phyloP scores from a whole-genome alignment of 2,113 vertebrate species.

The Otocyon megalotis region DNA sequence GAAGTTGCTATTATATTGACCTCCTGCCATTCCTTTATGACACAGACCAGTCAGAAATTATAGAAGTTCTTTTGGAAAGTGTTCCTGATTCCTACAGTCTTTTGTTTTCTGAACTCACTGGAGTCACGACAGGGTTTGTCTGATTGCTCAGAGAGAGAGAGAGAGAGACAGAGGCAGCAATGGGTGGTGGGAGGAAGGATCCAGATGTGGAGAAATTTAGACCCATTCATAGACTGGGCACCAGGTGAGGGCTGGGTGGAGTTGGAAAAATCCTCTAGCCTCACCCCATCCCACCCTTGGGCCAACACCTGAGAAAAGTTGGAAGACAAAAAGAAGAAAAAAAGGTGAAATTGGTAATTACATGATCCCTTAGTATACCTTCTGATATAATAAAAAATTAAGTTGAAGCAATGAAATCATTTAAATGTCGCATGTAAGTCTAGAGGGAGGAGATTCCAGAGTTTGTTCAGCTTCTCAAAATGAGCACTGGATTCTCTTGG shows the following conservation, averaged over 20 bases:
- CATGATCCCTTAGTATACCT: not conserved
- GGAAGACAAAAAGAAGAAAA: not conserved
- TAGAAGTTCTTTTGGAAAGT: not conserved
- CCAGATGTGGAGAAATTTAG: not conserved
- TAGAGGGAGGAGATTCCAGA: not conserved
- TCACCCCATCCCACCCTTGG: too few species aligned
- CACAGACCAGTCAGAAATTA: not conserved
- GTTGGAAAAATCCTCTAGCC: not conserved
- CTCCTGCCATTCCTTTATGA: not conserved
- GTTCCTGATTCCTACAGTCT: not conserved
- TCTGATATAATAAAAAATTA: not conserved
- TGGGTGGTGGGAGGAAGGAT: not conserved
- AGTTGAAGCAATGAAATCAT: not conserved
- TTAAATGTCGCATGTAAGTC: not conserved
- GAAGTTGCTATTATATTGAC: not conserved
- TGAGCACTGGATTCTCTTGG: not conserved
- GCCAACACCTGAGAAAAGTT: not conserved
- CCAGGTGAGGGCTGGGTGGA: not conserved
- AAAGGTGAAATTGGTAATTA: not conserved
- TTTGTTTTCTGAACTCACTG: not conserved
- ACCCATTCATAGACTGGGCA: not conserved
- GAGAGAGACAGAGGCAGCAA: fast-evolving
- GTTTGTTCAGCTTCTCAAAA: not conserved
- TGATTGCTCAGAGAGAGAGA: not conserved
- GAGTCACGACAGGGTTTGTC: not conserved